phyloP scores from a whole-genome alignment of 2,888 invertebrate genomes.

The Geotrupes spiniger region DNA sequence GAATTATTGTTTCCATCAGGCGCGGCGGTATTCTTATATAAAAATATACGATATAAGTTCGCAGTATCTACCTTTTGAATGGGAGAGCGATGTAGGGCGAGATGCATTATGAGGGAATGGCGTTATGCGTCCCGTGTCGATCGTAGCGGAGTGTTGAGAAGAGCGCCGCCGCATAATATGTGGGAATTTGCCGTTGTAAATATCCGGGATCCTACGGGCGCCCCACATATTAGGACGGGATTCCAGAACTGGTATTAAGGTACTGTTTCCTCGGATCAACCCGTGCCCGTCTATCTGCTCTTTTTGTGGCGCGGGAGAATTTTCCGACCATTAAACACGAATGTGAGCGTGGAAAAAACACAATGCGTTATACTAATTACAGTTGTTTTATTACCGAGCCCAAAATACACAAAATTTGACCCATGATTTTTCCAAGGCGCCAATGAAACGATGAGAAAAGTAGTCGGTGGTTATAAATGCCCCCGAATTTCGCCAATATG shows the following conservation, averaged over 20 bases:
- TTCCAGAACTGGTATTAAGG: conserved; percentile 42
- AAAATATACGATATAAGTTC: conserved; percentile 19
- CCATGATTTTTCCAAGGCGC: too few relatives aligned
- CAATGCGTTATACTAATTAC: too few relatives aligned
- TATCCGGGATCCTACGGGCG: conserved; percentile 41
- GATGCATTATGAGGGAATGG: conserved; percentile 23
- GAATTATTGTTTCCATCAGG: background rate
- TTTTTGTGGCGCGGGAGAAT: conserved; percentile 6
- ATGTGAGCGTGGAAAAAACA: too few relatives aligned
- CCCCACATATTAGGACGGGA: conserved; percentile 45
- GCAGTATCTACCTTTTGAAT: conserved; percentile 16
- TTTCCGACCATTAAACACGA: conserved; percentile 2
- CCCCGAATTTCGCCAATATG: too few relatives aligned
- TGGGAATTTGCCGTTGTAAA: conserved; percentile 50
- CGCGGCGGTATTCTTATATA: conserved; percentile 5
- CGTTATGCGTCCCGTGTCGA: conserved; percentile 24
- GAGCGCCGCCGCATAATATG: conserved; percentile 39
- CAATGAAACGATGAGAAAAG: too few relatives aligned
- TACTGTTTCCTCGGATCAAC: conserved; percentile 47
- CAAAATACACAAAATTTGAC: too few relatives aligned
- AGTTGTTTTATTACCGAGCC: too few relatives aligned
- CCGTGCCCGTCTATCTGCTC: conserved; percentile 18
- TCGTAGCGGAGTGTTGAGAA: conserved; percentile 21
- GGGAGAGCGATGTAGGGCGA: conserved; percentile 16
- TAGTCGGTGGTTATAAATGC: too few relatives aligned